phyloP scores from a whole-genome alignment of 2,888 invertebrate species.

The Cheilosia vulpina region DNA sequence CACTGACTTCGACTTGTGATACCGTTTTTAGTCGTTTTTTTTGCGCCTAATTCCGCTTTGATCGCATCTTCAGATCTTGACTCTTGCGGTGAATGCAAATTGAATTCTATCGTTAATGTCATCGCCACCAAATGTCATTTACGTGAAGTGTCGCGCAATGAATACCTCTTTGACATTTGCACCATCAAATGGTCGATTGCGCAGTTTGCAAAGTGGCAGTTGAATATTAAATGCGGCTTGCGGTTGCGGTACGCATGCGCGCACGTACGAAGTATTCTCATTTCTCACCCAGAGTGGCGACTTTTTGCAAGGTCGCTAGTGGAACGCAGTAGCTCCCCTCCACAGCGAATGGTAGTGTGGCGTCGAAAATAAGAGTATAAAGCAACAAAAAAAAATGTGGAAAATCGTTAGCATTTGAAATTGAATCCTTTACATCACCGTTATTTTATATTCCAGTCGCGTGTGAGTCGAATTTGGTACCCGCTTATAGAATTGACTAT shows the following conservation, averaged over 20 bases:
- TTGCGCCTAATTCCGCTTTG: constrained; percentile 6
- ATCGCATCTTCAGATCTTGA: constrained; percentile 30
- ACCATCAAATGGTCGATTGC: constrained; percentile 22
- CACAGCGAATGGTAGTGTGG: background rate
- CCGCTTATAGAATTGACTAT: constrained; percentile 34
- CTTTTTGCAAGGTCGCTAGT: constrained; percentile 61
- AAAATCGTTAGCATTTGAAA: constrained; percentile 39
- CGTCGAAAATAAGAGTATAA: constrained; percentile 54
- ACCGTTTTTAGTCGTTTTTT: constrained; percentile 32
- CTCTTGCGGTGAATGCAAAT: constrained; percentile 47
- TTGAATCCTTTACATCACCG: constrained; percentile 62
- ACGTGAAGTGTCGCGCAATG: constrained; percentile 51
- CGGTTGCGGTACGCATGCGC: constrained; percentile 14
- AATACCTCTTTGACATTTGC: constrained; percentile 60
- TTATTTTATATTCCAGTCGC: constrained; percentile 48
- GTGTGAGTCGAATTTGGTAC: constrained; percentile 60
- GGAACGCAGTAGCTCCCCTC: constrained; percentile 6
- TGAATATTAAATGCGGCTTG: constrained; percentile 1
- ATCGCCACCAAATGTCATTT: constrained; percentile 63
- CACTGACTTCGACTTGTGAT: constrained; percentile 57
- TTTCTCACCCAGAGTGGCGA: constrained; percentile 14
- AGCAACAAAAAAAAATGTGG: background rate
- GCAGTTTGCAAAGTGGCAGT: constrained; percentile 5
- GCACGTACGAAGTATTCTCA: constrained; percentile 28
- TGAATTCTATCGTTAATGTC: constrained; percentile 46